phyloP scores from a whole-genome alignment of 1,140 invertebrate species.

The Stratiolaelaps scimitus region DNA sequence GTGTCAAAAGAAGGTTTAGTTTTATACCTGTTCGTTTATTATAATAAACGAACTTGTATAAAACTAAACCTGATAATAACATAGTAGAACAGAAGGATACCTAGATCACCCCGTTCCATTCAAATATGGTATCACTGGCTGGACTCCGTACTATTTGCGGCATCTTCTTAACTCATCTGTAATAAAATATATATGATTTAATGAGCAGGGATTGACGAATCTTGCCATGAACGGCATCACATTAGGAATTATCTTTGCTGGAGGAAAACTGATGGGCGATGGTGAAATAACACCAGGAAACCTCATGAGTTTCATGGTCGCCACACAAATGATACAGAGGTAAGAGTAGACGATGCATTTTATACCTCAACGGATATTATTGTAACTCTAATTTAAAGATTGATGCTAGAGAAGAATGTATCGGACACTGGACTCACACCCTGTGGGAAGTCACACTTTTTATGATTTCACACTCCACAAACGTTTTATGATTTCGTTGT shows the following conservation, averaged over 20 bases:
- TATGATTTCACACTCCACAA: too few relatives aligned
- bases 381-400: not conserved
- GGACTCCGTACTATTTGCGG: too few relatives aligned
- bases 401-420: constrained; percentile 8
- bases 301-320: constrained; percentile 86
- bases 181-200: too few relatives aligned
- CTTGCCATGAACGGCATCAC: constrained; percentile 57
- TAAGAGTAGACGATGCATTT: constrained; percentile 33
- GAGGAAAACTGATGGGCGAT: constrained; percentile 66
- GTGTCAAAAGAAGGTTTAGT: too few relatives aligned
- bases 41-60: too few relatives aligned
- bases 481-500: too few relatives aligned
- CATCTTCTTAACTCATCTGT: too few relatives aligned
- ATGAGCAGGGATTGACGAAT: constrained; percentile 47
- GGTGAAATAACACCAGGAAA: constrained; percentile 68
- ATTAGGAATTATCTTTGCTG: constrained; percentile 71
- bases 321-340: constrained; percentile 82
- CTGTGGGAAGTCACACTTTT: not conserved
- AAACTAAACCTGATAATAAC: too few relatives aligned
- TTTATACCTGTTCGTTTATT: too few relatives aligned
- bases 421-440: not conserved
- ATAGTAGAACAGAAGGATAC: too few relatives aligned
- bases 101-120: too few relatives aligned
- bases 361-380: not conserved
- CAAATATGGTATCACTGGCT: too few relatives aligned